These are phyloP conservation scores for Lutjanus erythropterus DNA, from an alignment of 2,113 vertebrate genomes.

Conservation along the genomic window DNA sequence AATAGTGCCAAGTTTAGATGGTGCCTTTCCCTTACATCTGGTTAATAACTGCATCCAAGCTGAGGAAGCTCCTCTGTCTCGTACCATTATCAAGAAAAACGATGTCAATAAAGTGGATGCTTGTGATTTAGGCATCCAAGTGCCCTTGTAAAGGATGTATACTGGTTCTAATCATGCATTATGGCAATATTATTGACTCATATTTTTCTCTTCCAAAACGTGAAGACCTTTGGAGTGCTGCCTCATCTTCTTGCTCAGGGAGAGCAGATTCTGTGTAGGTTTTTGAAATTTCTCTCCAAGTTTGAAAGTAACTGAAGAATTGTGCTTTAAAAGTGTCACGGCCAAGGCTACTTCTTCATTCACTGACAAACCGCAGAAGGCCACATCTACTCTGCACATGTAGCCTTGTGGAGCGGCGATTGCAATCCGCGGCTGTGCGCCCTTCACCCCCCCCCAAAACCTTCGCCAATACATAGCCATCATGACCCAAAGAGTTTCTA, in stretches of 20 bases:
- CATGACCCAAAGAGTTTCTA: conserved; percentile 52
- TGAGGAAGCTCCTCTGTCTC: conserved; percentile 64
- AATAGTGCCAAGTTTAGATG: conserved; percentile 65
- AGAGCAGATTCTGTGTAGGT: conserved; percentile 20
- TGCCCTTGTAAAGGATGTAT: conserved; percentile 67
- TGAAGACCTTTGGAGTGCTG: conserved; percentile 21
- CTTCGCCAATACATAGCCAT: conserved; percentile 56
- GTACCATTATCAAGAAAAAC: conserved; percentile 72
- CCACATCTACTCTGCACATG: conserved; percentile 12
- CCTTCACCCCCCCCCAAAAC: conserved; percentile 4
- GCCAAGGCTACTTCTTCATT: conserved; percentile 40
- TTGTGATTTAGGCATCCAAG: conserved; percentile 53
- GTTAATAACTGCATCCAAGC: conserved; percentile 66
- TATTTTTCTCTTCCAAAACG: conserved; percentile 56
- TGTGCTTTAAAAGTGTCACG: conserved; percentile 46
- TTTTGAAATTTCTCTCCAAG: conserved; percentile 16
- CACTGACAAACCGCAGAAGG: conserved; percentile 40
- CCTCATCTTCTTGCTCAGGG: conserved; percentile 34
- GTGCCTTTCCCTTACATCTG: conserved; percentile 47
- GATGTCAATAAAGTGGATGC: conserved; percentile 68
- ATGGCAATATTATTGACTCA: conserved; percentile 68
- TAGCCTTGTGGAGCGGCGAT: conserved; percentile 22
- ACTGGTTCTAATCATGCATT: conserved; percentile 70
- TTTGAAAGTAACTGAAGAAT: conserved; percentile 45
- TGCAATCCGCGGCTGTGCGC: conserved; percentile 5